Percentiles rank a stretch among this genome's conserved stretches.
Evolutionary conservation across 2,888 invertebrate genomes (phyloP).

Genomic region (Rambutsinella grinnellia): DNA sequence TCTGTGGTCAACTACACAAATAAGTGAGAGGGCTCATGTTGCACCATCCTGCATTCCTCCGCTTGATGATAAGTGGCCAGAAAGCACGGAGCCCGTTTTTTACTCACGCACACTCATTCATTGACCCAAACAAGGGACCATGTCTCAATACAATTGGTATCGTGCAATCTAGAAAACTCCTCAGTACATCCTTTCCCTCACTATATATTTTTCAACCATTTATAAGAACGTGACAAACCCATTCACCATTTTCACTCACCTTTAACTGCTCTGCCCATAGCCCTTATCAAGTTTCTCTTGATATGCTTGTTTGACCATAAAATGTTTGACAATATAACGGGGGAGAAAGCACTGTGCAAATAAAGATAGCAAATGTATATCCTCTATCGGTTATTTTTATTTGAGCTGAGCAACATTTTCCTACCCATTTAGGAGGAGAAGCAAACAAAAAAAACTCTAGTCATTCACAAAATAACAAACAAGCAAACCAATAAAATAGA

Average conservation of each 20-base stretch:
- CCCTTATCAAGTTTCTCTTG: background rate
- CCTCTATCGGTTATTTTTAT: background rate
- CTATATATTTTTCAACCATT: background rate
- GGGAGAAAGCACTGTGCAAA: constrained; percentile 38
- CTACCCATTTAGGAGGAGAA: background rate
- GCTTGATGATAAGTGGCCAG: constrained; percentile 27
- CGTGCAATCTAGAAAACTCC: background rate
- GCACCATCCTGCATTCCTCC: constrained; percentile 20
- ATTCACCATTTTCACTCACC: background rate
- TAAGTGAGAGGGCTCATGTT: constrained; percentile 10
- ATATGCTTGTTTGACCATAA: constrained; percentile 20
- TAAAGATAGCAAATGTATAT: constrained; percentile 32
- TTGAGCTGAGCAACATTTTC: background rate
- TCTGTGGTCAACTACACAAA: background rate
- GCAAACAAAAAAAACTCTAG: background rate
- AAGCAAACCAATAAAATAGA: background rate
- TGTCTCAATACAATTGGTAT: background rate
- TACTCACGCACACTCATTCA: constrained; percentile 24
- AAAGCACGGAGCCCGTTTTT: constrained; percentile 27
- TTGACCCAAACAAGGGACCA: background rate
- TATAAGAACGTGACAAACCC: background rate
- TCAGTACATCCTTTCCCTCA: background rate
- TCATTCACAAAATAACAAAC: background rate
- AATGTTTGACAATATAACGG: constrained; percentile 36
- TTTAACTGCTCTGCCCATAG: background rate